These are phyloP conservation scores for Parazoanthus darwini DNA, from an alignment of 92 coral and sea anemone genomes.

Conservation along the genomic window DNA sequence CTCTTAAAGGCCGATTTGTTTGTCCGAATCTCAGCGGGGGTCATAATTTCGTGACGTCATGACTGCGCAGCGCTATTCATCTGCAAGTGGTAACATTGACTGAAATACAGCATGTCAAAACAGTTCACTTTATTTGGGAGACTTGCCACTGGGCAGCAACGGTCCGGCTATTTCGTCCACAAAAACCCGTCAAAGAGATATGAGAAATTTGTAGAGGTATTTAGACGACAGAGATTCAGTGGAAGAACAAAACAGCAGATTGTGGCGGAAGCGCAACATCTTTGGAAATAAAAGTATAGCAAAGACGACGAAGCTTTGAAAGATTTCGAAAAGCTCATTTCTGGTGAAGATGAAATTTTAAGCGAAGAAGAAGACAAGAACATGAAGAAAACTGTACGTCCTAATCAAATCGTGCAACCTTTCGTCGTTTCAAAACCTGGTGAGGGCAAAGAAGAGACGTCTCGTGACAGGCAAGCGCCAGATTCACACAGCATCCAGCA, in stretches of 20 bases:
- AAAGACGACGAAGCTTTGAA: slow-evolving; percentile 20
- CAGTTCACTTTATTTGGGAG: slow-evolving; percentile 14
- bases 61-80: too few relatives aligned
- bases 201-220: slow-evolving; percentile 18
- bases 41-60: too few relatives aligned
- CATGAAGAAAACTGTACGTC: slow-evolving; percentile 20
- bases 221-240: not conserved
- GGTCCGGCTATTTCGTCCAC: slow-evolving; percentile 5
- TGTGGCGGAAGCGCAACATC: slow-evolving; percentile 14
- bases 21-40: too few relatives aligned
- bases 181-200: slow-evolving; percentile 15
- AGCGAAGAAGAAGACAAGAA: slow-evolving; percentile 25
- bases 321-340: slow-evolving; percentile 20
- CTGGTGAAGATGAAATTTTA: slow-evolving; percentile 27
- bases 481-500: slow-evolving; percentile 20
- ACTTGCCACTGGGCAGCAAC: slow-evolving; percentile 2
- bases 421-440: slow-evolving; percentile 18
- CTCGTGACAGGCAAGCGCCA: slow-evolving; percentile 24
- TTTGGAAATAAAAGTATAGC: slow-evolving; percentile 16
- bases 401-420: slow-evolving; percentile 7
- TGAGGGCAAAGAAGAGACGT: slow-evolving; percentile 15
- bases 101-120: slow-evolving; percentile 10
- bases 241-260: slow-evolving; percentile 27
- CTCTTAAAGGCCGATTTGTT: too few relatives aligned
- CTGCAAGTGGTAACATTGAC: slow-evolving; percentile 4